Evolutionary conservation across 2,797 vertebrate genomes (phyloP).

Genomic region (Acomys russatus): DNA sequence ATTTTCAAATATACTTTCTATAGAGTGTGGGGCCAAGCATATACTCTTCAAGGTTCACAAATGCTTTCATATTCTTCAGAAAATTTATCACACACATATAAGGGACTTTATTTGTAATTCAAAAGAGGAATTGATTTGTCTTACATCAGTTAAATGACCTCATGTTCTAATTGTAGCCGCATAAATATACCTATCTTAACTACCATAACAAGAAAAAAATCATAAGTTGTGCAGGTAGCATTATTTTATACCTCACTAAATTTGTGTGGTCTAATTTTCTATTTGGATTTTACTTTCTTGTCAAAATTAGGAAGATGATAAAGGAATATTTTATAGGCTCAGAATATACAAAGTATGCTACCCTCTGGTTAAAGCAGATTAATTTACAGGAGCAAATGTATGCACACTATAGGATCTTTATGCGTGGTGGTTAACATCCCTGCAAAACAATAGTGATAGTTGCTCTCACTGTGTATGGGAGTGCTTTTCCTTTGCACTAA

Average conservation of each 20-base stretch:
- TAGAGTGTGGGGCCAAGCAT: not conserved
- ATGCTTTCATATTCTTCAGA: not conserved
- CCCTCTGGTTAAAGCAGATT: not conserved
- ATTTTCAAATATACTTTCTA: not conserved
- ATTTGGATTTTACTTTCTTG: not conserved
- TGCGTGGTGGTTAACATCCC: not conserved
- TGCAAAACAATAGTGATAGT: not conserved
- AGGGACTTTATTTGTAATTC: not conserved
- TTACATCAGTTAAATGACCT: not conserved
- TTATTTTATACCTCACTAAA: not conserved
- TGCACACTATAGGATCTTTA: not conserved
- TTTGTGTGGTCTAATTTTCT: not conserved
- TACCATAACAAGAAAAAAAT: not conserved
- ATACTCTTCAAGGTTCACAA: not conserved
- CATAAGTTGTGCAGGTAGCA: not conserved
- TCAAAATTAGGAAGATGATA: not conserved
- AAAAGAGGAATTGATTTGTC: not conserved
- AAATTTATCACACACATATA: not conserved
- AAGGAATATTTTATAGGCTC: not conserved
- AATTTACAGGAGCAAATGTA: not conserved
- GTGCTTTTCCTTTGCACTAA: not conserved
- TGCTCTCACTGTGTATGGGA: not conserved
- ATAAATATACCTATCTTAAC: not conserved
- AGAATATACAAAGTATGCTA: not conserved
- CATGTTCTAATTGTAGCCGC: not conserved